Base-by-base conservation (phyloP, 2,888 invertebrate genomes). In the Panopea generosa region DNA sequence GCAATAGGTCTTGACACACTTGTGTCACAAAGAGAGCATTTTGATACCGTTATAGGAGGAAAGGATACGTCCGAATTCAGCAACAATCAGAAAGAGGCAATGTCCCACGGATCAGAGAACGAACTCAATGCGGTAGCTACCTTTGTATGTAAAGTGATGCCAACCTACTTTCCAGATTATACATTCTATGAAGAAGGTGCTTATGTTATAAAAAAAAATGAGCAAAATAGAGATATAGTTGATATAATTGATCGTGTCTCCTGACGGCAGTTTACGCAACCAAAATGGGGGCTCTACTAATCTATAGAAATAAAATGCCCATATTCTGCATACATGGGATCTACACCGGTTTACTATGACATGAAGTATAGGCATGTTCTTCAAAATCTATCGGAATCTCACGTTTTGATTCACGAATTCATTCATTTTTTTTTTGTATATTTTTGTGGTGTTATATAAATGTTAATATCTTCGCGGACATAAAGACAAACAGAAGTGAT, bases 141-240 rank as follows among this genome's bases (percentile, higher is more conserved):
- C 1, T 26, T 75, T 14, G 55, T 66, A n/a, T 24, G 57, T 18
- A 66, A 60, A 56, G 20, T 70, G 16, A n/a, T 60, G 45, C 75
- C 75, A 3, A 24, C 45, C 1, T 65, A 47, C 27, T 68, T 27
- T 52, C 74, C 74, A 29, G 45, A 43, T 0, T 49, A 47, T 9
- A 53, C 29, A n/a, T 75, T 60, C 53, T 65, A 61, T 49, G 66
- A 75, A 53, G 70, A 75, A 55, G 75, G 70, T 26, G 63, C 63
- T 1, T 69, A 60, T 40, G 26, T 6, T 16, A 7, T 65, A n/a
- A n/a, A n/a, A 27, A 20, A 49, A 14, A 49, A 26, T 22, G 60
- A 65, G 22, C 27, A 52, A n/a, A 33, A 18, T 1, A 47, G 3
- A 18, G n/a, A 16, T 29, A 18, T 69, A 2, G 14, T 62, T n/a